Conservation (phyloP, 1,140 invertebrate species). For the Cecropterus lyciades region DNA sequence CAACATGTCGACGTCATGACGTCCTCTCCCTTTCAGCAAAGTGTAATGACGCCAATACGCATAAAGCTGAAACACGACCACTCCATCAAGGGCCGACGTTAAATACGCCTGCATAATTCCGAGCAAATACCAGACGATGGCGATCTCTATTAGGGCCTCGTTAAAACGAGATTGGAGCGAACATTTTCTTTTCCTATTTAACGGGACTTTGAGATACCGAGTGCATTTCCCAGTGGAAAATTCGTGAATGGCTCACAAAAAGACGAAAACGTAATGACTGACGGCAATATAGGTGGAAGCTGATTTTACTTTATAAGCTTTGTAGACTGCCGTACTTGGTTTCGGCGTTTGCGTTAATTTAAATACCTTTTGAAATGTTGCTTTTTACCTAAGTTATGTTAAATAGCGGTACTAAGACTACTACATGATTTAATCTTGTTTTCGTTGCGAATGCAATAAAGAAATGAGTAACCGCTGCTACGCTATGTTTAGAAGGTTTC, state of each 20-base stretch:
- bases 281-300: slow-evolving; percentile 22
- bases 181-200: slow-evolving; percentile 40
- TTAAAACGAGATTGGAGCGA: slow-evolving; percentile 52
- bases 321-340: slow-evolving; percentile 10
- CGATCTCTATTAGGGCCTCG: slow-evolving; percentile 54
- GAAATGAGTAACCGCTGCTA: no score
- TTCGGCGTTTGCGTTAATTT: slow-evolving; percentile 8
- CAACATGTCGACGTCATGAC: slow-evolving; percentile 17
- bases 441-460: no score
- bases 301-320: slow-evolving; percentile 27
- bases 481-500: no score
- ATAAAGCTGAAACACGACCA: slow-evolving; percentile 63
- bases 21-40: slow-evolving; percentile 25
- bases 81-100: slow-evolving; percentile 54
- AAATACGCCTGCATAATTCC: slow-evolving; percentile 63
- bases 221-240: slow-evolving; percentile 36
- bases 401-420: not conserved
- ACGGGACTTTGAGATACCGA: slow-evolving; percentile 27
- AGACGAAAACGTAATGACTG: slow-evolving; percentile 32
- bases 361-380: slow-evolving; percentile 14
- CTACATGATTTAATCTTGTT: no score
- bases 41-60: slow-evolving; percentile 64
- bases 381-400: not conserved
- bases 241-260: slow-evolving; percentile 35
- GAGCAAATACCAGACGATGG: slow-evolving; percentile 39